Percentiles rank a stretch among this genome's conserved stretches.
These are phyloP conservation scores for Meteorus colon DNA, from an alignment of 2,888 invertebrate genomes.

Conservation along the genomic window DNA sequence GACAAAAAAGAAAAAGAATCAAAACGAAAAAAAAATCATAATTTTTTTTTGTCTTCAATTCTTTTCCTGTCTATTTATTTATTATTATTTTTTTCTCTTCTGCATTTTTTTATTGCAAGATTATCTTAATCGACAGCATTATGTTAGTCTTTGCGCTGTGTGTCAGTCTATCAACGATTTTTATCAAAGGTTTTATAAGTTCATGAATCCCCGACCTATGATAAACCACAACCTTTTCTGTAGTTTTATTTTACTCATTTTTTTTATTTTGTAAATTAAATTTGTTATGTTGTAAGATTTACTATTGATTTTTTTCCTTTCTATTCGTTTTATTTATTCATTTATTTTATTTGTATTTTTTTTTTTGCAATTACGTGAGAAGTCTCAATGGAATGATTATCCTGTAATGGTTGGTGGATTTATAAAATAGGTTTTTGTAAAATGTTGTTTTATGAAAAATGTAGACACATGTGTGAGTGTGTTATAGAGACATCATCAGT, in stretches of 20 bases:
- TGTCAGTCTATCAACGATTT: slow-evolving; percentile 31
- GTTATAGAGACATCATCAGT: slow-evolving; percentile 8
- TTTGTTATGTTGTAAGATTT: background rate
- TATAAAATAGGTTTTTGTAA: slow-evolving; percentile 22
- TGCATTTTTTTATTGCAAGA: background rate
- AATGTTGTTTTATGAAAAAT: slow-evolving; percentile 14
- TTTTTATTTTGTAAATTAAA: slow-evolving; percentile 12
- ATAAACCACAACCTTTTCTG: slow-evolving; percentile 45
- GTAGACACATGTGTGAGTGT: background rate
- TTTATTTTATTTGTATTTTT: background rate
- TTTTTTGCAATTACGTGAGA: background rate
- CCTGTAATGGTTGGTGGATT: slow-evolving; percentile 20
- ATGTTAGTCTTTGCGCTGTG: background rate
- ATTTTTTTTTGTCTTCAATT: background rate
- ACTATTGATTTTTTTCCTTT: background rate
- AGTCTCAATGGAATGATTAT: slow-evolving; percentile 4
- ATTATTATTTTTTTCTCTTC: background rate
- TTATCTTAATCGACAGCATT: background rate
- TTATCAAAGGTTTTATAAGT: slow-evolving; percentile 44
- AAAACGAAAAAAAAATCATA: background rate
- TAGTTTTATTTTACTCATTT: slow-evolving; percentile 15
- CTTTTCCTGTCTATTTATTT: background rate
- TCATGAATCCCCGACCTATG: slow-evolving; percentile 44
- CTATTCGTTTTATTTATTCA: background rate
- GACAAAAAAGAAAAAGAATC: background rate